Base-by-base conservation (phyloP, 2,113 vertebrate genomes). In the Antidorcas marsupialis region DNA sequence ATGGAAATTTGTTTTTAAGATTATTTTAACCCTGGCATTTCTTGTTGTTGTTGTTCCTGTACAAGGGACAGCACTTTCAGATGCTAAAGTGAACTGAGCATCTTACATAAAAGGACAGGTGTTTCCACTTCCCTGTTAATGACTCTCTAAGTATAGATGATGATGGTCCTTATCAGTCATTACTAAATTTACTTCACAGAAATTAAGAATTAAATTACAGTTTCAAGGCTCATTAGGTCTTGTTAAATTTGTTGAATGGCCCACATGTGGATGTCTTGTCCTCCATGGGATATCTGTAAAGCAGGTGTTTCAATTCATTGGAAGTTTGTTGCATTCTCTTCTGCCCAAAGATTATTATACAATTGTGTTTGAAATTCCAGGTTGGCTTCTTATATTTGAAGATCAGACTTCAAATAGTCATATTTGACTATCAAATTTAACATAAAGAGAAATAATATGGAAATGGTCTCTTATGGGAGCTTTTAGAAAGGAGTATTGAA, bases 221-320 rank as follows among this genome's bases (percentile, higher is more conserved):
- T 98, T 98, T 98, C 98, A 98, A 95, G 98, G 97, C 97, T 98
- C 98, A 94, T 98, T 98, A 97, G 96, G 87, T 92, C 98, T 97
- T 97, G 94, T 97, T 98, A 97, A 97, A 92, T 97, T 85, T 97
- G 95, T 90, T 93, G 97, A 98, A 98, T 98, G 60, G 89, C 93
- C 85, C 98, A 92, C 95, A 55, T 95, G 96, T 97, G 98, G 92
- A 88, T 90, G 50, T 78, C 93, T 96, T 95, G 78, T 94, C 93
- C 97, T 98, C 98, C 74, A 13, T 45, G 79, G 97, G 97, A 39
- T 62, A 71, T 96, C 96, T 86, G 59, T 67, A 82, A 91, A 97
- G 87, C 98, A 98, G 96, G 96, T 98, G 98, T 98, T 98, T 97
- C 93, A 59, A 60, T 95, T 98, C 96, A 83, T 17, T 67, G 87